These are phyloP conservation scores for Stegostoma tigrinum DNA, from an alignment of 2,113 vertebrate genomes.

Conservation along the genomic window DNA sequence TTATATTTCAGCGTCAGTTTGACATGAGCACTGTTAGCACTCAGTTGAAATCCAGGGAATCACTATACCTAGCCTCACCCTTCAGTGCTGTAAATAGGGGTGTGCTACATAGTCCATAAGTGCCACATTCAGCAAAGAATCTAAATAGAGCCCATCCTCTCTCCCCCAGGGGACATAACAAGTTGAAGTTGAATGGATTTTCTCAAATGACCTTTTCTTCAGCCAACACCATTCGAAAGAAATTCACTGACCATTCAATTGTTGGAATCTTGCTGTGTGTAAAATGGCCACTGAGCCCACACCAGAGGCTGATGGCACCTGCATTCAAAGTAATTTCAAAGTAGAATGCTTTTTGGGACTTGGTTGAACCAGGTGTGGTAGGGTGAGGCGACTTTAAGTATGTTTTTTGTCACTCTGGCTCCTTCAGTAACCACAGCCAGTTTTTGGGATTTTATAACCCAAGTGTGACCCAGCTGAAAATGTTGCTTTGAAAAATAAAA, in stretches of 20 bases:
- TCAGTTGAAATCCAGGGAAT: neutral
- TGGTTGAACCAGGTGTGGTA: neutral
- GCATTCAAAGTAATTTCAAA: neutral
- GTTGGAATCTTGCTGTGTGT: neutral
- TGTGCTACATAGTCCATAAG: neutral
- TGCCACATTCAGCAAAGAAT: neutral
- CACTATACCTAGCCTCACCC: neutral
- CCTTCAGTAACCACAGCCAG: neutral
- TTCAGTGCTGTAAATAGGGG: neutral
- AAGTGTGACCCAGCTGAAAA: neutral
- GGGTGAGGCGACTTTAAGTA: neutral
- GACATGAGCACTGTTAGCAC: neutral
- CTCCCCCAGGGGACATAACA: neutral
- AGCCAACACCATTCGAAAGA: neutral
- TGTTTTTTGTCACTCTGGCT: neutral
- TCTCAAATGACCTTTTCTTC: neutral
- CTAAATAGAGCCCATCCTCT: neutral
- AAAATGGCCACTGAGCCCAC: neutral
- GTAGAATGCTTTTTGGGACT: neutral
- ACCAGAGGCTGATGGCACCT: neutral
- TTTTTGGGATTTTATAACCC: neutral
- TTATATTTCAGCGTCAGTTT: neutral
- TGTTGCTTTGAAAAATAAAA: neutral
- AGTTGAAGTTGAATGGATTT: neutral
- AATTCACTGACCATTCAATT: neutral